These are phyloP conservation scores for Columba guinea DNA, from an alignment of 2,797 vertebrate species.

Conservation along the genomic window DNA sequence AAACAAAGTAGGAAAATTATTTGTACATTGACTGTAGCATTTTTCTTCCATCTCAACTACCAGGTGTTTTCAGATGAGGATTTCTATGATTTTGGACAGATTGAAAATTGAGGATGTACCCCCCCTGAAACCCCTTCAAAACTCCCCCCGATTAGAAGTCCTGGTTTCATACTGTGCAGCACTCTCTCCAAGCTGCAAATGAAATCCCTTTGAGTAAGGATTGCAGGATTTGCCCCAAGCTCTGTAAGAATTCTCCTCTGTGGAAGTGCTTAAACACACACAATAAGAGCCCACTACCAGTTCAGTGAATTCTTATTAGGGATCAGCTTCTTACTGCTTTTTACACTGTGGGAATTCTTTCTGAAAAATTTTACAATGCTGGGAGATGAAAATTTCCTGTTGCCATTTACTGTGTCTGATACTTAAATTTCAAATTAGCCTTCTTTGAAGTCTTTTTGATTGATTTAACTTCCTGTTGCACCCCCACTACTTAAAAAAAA, in stretches of 20 bases:
- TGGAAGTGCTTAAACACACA: constrained; percentile 41
- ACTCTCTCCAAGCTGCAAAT: background rate
- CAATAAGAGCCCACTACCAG: constrained; percentile 11
- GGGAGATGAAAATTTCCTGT: constrained; percentile 2
- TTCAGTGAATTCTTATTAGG: constrained; percentile 37
- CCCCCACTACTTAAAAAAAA: background rate
- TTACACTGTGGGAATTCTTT: constrained; percentile 35
- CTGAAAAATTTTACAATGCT: background rate
- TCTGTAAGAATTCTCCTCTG: constrained; percentile 44
- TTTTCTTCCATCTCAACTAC: background rate
- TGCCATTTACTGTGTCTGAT: background rate
- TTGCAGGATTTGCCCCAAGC: constrained; percentile 45
- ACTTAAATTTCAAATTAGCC: constrained; percentile 11
- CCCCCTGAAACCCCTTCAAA: background rate
- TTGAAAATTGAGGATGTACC: background rate
- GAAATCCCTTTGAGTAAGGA: constrained; percentile 37
- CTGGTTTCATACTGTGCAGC: background rate
- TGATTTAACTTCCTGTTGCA: background rate
- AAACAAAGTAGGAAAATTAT: background rate
- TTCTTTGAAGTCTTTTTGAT: background rate
- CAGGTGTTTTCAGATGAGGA: background rate
- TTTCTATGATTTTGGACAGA: constrained; percentile 22
- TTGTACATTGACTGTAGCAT: background rate
- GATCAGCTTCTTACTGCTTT: constrained; percentile 18
- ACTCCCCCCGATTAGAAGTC: background rate